Evolutionary conservation across 1,140 invertebrate genomes (phyloP), one percentile per base, ranked within the genome.

Genomic region (Trichoplusia ni): DNA sequence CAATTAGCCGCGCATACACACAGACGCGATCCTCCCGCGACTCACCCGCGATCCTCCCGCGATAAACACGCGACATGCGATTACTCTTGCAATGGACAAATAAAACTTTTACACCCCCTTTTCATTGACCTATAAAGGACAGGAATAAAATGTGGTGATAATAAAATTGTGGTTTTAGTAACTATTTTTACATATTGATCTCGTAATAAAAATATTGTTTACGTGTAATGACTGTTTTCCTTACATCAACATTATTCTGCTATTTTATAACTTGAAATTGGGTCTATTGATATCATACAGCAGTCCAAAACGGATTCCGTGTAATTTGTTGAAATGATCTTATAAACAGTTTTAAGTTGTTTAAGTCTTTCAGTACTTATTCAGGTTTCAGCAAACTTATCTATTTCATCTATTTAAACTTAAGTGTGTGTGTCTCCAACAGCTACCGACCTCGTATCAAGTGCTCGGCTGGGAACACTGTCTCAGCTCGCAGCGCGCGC

Each of bases 1-100:
- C 75, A 78, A 81, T 81, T 81, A 78, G 70, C 70, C 61, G 38
- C n/a, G 2, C 13, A 33, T 14, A 37, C 31, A 38, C 33, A 53
- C 19, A 38, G 4, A 35, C 35, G 11, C 14, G 46, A 16, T 5
- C 18, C 25, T 33, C 14, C 29, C 16, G 31, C 31, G 29, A 9
- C 21, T n/a, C 18, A 23, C 2, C 13, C 2, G 25, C 25, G 8
- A 25, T 27, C 14, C 46, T 37, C 13, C 8, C 23, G 23, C 21
- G 35, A 21, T 56, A 27, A 16, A 27, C 23, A 37, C 23, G 25
- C 54, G 54, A 58, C 44, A 58, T 16, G 16, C 25, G 38, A 58
- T 40, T 58, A 19, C 14, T 18, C 14, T n/a, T 11, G 38, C 35
- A 58, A 44, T 58, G 38, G 21, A 58, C 54, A 58, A 58, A 56